phyloP scores from a whole-genome alignment of 2,888 invertebrate genomes.

The Selenia dentaria region DNA sequence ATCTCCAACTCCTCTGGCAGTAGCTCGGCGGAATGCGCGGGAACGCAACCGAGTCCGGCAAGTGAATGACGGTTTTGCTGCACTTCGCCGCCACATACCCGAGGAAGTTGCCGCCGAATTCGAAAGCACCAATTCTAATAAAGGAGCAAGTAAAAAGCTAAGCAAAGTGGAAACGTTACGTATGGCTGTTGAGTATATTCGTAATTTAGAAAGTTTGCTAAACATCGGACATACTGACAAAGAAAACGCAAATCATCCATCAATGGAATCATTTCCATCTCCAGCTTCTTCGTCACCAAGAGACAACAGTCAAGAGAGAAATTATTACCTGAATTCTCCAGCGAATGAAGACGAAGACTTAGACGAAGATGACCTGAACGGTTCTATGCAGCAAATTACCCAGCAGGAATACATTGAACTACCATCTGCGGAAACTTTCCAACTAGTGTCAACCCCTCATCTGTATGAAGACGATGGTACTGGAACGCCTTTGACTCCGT shows the following conservation, averaged over 20 bases:
- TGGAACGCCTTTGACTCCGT: slow-evolving; percentile 77
- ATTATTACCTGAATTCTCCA: slow-evolving; percentile 70
- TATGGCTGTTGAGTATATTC: slow-evolving; percentile 96
- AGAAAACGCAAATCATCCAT: slow-evolving; percentile 67
- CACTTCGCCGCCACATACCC: slow-evolving; percentile 94
- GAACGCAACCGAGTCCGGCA: slow-evolving; percentile 97
- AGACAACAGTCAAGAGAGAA: slow-evolving; percentile 75
- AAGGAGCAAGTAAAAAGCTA: slow-evolving; percentile 90
- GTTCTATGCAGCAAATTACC: slow-evolving; percentile 73
- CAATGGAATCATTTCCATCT: slow-evolving; percentile 79
- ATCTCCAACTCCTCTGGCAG: slow-evolving; percentile 90
- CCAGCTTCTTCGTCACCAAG: slow-evolving; percentile 79
- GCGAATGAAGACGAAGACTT: slow-evolving; percentile 73
- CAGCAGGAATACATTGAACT: slow-evolving; percentile 85
- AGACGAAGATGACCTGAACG: slow-evolving; percentile 75
- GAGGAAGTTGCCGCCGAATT: slow-evolving; percentile 90
- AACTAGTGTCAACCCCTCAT: slow-evolving; percentile 83
- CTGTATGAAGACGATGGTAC: slow-evolving; percentile 87
- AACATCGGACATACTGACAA: slow-evolving; percentile 86
- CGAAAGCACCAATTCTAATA: slow-evolving; percentile 86
- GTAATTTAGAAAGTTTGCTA: slow-evolving; percentile 90
- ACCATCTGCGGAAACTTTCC: slow-evolving; percentile 86
- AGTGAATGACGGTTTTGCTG: slow-evolving; percentile 96
- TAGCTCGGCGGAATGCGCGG: slow-evolving; percentile 95
- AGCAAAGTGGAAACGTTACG: slow-evolving; percentile 95